A percentile compares a stretch with the other conserved stretches of the same genome.
phyloP scores from a whole-genome alignment of 2,888 invertebrate genomes.

The Lymantria monacha region DNA sequence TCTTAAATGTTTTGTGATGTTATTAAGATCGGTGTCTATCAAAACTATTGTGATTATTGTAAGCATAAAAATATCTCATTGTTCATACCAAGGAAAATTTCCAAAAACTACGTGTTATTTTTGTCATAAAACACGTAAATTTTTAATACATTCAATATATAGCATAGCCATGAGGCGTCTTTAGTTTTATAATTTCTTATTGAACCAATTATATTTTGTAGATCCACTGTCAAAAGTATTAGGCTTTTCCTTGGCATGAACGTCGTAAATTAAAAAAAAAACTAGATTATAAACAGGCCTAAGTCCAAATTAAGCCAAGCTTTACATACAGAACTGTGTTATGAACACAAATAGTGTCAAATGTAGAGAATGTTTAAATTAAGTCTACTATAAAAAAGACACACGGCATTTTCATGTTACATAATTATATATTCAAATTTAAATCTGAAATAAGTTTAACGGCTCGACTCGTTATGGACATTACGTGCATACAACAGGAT shows the following conservation, averaged over 20 bases:
- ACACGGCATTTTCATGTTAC: constrained; percentile 6
- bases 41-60: constrained; percentile 53
- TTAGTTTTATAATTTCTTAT: too few species aligned
- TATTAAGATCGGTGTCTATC: constrained; percentile 45
- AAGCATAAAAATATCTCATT: constrained; percentile 46
- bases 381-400: constrained; percentile 14
- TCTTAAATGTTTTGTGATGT: constrained; percentile 48
- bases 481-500: too few species aligned
- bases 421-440: too few species aligned
- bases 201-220: too few species aligned
- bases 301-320: constrained; percentile 51
- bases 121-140: background rate
- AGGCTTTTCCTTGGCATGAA: constrained; percentile 19
- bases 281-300: constrained; percentile 41
- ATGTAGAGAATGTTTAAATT: constrained; percentile 34
- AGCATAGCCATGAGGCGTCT: too few species aligned
- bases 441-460: too few species aligned
- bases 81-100: constrained; percentile 16
- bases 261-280: constrained; percentile 15
- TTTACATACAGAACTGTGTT: constrained; percentile 45
- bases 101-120: background rate
- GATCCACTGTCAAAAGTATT: too few species aligned
- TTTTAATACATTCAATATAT: too few species aligned
- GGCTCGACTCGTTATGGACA: too few species aligned
- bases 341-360: constrained; percentile 46